Evolutionary conservation across 2,888 invertebrate genomes (phyloP).

Genomic region (Strigamia transsilvanica): DNA sequence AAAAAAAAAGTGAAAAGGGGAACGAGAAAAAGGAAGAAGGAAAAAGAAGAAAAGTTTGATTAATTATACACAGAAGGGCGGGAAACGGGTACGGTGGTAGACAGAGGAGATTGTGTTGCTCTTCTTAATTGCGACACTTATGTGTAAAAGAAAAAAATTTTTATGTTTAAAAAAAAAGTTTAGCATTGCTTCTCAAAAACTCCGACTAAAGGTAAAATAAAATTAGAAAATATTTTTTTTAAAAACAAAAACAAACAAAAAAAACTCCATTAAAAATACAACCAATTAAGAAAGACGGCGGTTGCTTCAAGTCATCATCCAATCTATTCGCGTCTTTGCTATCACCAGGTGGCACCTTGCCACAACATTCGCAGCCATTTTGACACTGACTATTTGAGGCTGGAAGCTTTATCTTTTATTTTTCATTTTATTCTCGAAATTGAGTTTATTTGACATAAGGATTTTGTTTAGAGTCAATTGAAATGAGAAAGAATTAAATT

Average conservation of each 20-base stretch:
- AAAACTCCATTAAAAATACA: not conserved
- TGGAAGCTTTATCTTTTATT: not conserved
- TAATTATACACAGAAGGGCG: slow-evolving; percentile 17
- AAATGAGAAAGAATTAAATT: slow-evolving; percentile 33
- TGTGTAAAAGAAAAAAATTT: slow-evolving; percentile 1
- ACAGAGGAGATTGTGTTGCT: slow-evolving; percentile 33
- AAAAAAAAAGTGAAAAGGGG: too few species aligned
- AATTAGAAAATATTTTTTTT: not conserved
- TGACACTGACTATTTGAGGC: not conserved
- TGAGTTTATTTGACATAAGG: slow-evolving; percentile 39
- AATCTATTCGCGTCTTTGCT: not conserved
- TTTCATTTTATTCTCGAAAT: not conserved
- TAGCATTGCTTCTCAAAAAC: not conserved
- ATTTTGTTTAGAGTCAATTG: slow-evolving; percentile 31
- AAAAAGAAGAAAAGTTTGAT: slow-evolving; percentile 33
- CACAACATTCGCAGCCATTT: slow-evolving; percentile 12
- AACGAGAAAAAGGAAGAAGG: not conserved
- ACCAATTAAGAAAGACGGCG: slow-evolving; percentile 22
- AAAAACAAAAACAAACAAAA: not conserved
- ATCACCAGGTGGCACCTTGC: slow-evolving; percentile 43
- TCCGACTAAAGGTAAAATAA: slow-evolving; percentile 17
- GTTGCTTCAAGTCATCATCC: not conserved
- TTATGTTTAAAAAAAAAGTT: slow-evolving; percentile 2
- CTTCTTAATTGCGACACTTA: slow-evolving; percentile 42
- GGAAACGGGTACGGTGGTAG: not conserved